phyloP scores from a whole-genome alignment of 2,888 invertebrate species.

The Drosophila demipolita region DNA sequence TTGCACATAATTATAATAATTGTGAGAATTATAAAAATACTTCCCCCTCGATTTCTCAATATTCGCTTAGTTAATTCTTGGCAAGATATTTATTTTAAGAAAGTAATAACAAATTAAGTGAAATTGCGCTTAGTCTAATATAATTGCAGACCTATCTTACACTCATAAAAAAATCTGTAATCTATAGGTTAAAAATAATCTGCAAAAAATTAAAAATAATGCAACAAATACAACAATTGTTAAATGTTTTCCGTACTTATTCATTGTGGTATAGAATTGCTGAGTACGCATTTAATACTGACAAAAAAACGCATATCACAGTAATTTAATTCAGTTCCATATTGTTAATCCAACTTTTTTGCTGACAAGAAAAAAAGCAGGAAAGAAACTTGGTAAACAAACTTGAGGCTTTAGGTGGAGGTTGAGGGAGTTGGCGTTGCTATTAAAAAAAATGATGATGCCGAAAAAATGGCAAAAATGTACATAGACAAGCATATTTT shows the following conservation, averaged over 20 bases:
- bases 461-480: conserved; percentile 1
- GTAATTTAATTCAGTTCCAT: conserved; percentile 70
- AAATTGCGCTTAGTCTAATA: not conserved
- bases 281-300: conserved; percentile 21
- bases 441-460: not conserved
- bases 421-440: not conserved
- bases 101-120: not conserved
- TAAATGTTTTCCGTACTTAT: not conserved
- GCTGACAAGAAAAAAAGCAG: conserved; percentile 46
- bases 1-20: not conserved
- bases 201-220: not conserved
- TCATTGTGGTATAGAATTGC: conserved; percentile 10
- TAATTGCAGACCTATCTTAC: not conserved
- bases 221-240: not conserved
- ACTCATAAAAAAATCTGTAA: not conserved
- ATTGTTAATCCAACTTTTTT: conserved; percentile 64
- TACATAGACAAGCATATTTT: not conserved
- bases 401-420: conserved; percentile 34
- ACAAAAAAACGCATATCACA: conserved; percentile 4
- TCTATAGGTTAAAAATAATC: not conserved
- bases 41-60: no score
- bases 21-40: conserved; percentile 1
- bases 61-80: not conserved
- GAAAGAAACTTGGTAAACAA: conserved; percentile 50
- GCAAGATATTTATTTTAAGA: not conserved